Evolutionary conservation across 1,140 invertebrate species (phyloP).

Genomic region (Luehdorfia chinensis): DNA sequence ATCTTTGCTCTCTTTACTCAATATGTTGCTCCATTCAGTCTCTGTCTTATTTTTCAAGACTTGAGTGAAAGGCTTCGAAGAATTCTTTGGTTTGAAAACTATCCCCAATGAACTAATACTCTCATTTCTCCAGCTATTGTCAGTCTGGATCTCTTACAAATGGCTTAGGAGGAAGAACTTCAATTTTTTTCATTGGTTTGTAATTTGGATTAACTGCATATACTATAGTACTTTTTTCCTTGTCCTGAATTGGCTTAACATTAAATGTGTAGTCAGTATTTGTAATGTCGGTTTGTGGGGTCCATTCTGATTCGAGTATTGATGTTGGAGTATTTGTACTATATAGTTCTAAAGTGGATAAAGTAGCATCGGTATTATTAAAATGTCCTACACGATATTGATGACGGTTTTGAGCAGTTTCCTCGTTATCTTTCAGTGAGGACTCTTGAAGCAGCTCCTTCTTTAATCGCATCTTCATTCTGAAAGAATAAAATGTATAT

Average conservation of each 20-base stretch:
- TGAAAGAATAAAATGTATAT: constrained; percentile 33
- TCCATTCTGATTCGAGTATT: neutral
- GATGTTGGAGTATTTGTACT: constrained; percentile 7
- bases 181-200: constrained; percentile 62
- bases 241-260: constrained; percentile 23
- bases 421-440: constrained; percentile 38
- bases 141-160: constrained; percentile 61
- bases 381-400: constrained; percentile 5
- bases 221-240: constrained; percentile 33
- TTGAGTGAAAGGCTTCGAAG: constrained; percentile 64
- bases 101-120: constrained; percentile 65
- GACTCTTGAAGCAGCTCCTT: constrained; percentile 50
- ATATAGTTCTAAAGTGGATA: constrained; percentile 4
- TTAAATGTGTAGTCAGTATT: constrained; percentile 16
- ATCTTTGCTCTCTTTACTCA: constrained; percentile 45
- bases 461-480: constrained; percentile 53
- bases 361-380: neutral
- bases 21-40: constrained; percentile 44
- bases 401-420: constrained; percentile 31
- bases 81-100: constrained; percentile 68
- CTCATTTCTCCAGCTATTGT: constrained; percentile 71
- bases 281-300: neutral
- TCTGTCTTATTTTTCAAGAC: constrained; percentile 69
- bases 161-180: constrained; percentile 52
- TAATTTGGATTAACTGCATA: constrained; percentile 60